phyloP scores from a whole-genome alignment of 2,113 vertebrate genomes.

The Poeciliopsis turrubarensis region DNA sequence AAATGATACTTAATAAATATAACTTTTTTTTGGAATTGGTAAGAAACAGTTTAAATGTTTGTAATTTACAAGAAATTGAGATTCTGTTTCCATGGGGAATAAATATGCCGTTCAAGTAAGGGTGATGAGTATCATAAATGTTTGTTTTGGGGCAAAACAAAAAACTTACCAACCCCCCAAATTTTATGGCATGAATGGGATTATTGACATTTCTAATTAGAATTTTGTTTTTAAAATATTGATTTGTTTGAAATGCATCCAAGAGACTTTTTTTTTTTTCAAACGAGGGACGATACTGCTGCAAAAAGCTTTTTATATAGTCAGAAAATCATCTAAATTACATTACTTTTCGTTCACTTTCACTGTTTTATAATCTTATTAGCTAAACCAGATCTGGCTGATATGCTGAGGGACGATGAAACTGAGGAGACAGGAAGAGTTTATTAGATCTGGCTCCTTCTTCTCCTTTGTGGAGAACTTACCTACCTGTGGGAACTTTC shows the following conservation, averaged over 20 bases:
- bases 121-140: not conserved
- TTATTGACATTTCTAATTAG: not conserved
- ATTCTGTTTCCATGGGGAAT: not conserved
- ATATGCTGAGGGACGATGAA: too few relatives aligned
- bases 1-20: not conserved
- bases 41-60: not conserved
- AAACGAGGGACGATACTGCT: not conserved
- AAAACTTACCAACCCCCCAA: not conserved
- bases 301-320: too few relatives aligned
- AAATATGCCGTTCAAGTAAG: not conserved
- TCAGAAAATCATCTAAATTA: too few relatives aligned
- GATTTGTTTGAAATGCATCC: too few relatives aligned
- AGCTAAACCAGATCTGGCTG: too few relatives aligned
- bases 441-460: too few relatives aligned
- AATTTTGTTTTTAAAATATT: not conserved
- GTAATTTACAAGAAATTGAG: not conserved
- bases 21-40: not conserved
- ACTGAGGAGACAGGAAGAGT: too few relatives aligned
- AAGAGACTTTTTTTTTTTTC: not conserved
- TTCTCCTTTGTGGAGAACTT: too few relatives aligned
- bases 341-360: too few relatives aligned
- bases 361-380: too few relatives aligned
- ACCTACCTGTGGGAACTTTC: not conserved
- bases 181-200: not conserved
- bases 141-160: not conserved